phyloP scores from a whole-genome alignment of 2,113 vertebrate species.

The Gnathonemus longibarbis region DNA sequence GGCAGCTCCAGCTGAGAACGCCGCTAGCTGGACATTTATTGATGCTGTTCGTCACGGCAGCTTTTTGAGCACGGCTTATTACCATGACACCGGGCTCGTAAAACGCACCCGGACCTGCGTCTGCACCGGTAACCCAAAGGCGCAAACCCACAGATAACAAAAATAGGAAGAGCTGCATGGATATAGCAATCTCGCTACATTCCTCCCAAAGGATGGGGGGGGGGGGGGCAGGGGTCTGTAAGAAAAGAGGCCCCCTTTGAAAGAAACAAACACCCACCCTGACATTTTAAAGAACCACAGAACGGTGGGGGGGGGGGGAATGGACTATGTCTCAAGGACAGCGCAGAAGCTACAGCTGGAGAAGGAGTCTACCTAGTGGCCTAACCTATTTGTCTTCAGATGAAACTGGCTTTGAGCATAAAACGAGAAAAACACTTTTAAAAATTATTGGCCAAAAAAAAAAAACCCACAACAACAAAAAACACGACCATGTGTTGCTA shows the following conservation, averaged over 20 bases:
- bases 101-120: neutral
- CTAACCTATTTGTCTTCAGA: neutral
- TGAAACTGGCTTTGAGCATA: neutral
- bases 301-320: neutral
- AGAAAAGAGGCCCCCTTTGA: neutral
- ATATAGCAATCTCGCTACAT: neutral
- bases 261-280: neutral
- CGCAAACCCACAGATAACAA: neutral
- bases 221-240: neutral
- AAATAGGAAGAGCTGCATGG: neutral
- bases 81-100: neutral
- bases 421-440: neutral
- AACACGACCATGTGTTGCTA: neutral
- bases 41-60: neutral
- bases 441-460: neutral
- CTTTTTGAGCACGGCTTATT: neutral
- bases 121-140: neutral
- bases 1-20: neutral
- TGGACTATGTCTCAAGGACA: neutral
- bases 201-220: neutral
- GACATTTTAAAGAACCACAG: neutral
- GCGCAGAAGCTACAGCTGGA: neutral
- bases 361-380: neutral
- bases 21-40: neutral
- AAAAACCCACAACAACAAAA: neutral